Base-by-base conservation (phyloP, 2,797 vertebrate genomes). In the Euthynnus affinis region DNA sequence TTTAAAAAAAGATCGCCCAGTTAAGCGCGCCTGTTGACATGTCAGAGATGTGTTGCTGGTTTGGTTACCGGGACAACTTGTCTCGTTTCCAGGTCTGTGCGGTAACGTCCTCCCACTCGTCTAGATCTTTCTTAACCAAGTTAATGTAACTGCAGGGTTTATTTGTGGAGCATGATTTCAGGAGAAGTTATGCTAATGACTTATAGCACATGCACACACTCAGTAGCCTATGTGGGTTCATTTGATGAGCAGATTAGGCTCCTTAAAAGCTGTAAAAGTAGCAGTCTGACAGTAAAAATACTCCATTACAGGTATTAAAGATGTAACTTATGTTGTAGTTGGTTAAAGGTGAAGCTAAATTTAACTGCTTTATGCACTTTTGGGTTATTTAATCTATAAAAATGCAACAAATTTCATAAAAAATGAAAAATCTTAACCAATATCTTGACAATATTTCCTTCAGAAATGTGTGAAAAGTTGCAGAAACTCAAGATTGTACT, bases 31-130 rank as follows among this genome's bases (percentile, higher is more conserved):
- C 22, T 1, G 22, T 20, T 10, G 44, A 49, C 68, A 44, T 29
- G 27, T 60, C 55, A 49, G 58, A 71, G 75, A 22, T 44, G 65
- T 32, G 52, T 9, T 75, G 73, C 62, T 75, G 75, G 51, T 40
- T 52, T 37, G 51, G 58, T 80, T 66, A 66, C 60, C 6, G 1
- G 23, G 72, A 14, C 9, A 52, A 60, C 37, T 1, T 18, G 32
- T 46, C 52, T 42, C 2, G 14, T 53, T 69, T 37, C 80, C 66
- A 77, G 63, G 71, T n/a, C 29, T 25, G 57, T 67, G 52, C n/a
- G 57, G 42, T 42, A 22, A 71, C 55, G 2, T 62, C 53, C 32
- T 57, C 22, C 34, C 18, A 25, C 65, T 64, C 49, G 14, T 40
- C 69, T 79, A 20, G 46, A 67, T 76, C 27, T 10, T 52, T 66